Percentiles rank a stretch among this genome's conserved stretches.
phyloP scores from a whole-genome alignment of 2,888 invertebrate genomes.

The Eristalinus aeneus region DNA sequence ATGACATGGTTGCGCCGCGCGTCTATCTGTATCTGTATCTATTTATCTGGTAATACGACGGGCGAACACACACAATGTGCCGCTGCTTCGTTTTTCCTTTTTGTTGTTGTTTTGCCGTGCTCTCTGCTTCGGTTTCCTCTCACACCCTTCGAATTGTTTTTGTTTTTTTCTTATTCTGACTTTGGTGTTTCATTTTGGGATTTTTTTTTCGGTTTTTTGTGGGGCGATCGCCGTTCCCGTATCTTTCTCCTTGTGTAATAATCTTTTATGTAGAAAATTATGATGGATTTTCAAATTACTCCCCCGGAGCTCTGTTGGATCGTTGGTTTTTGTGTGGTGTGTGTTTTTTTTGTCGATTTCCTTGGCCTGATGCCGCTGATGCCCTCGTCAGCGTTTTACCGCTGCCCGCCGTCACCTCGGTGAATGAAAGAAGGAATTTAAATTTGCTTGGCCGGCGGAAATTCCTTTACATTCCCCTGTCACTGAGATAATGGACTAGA shows the following conservation, averaged over 20 bases:
- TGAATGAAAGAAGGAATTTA: slow-evolving; percentile 62
- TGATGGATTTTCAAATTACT: slow-evolving; percentile 70
- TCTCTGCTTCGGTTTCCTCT: background rate
- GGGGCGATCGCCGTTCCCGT: slow-evolving; percentile 37
- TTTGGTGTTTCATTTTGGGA: slow-evolving; percentile 12
- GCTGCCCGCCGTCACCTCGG: background rate
- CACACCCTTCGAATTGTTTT: background rate
- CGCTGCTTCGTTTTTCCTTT: slow-evolving; percentile 26
- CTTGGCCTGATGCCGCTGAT: background rate
- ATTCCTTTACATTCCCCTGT: background rate
- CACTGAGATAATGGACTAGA: slow-evolving; percentile 56
- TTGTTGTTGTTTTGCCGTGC: slow-evolving; percentile 1
- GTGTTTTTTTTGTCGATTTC: slow-evolving; percentile 13
- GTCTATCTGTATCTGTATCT: slow-evolving; percentile 62
- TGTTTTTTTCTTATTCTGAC: background rate
- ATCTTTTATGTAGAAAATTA: slow-evolving; percentile 70
- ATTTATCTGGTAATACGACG: slow-evolving; percentile 69
- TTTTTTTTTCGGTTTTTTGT: background rate
- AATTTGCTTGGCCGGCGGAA: slow-evolving; percentile 7
- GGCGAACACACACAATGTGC: slow-evolving; percentile 68
- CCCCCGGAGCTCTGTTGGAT: slow-evolving; percentile 40
- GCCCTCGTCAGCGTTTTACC: background rate
- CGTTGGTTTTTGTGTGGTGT: slow-evolving; percentile 1
- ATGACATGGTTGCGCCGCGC: slow-evolving; percentile 7
- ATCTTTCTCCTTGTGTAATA: slow-evolving; percentile 69